Conservation (phyloP, 2,113 vertebrate genomes). For the Dendropsophus ebraccatus region DNA sequence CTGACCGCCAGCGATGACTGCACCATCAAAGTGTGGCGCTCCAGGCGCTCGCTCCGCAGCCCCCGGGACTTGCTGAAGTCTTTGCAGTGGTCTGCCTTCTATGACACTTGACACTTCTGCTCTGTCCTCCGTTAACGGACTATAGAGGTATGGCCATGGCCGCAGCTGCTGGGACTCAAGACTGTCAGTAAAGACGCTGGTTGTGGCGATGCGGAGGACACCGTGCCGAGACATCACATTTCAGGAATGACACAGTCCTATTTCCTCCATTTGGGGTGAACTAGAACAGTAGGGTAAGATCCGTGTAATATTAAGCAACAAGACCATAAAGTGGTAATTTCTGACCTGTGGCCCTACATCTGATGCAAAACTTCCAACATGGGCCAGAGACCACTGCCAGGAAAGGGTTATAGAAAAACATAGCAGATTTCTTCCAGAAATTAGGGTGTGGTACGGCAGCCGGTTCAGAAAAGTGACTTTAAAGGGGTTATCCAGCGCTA, state of each 20-base stretch:
- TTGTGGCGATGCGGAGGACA: not conserved
- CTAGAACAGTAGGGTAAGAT: too few relatives aligned
- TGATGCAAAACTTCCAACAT: not conserved
- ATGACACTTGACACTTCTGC: not conserved
- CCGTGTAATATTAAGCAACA: not conserved
- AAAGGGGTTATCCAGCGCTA: too few relatives aligned
- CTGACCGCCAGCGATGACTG: constrained; percentile 90
- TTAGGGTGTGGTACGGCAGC: too few relatives aligned
- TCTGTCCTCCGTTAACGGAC: not conserved
- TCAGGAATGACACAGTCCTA: not conserved
- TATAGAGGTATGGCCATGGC: not conserved
- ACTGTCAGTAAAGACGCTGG: not conserved
- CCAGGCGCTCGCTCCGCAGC: constrained; percentile 76
- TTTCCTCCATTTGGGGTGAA: not conserved
- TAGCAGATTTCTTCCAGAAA: too few relatives aligned
- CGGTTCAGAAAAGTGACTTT: too few relatives aligned
- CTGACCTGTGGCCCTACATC: not conserved
- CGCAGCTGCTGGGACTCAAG: not conserved
- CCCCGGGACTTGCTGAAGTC: not conserved
- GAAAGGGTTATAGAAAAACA: too few relatives aligned
- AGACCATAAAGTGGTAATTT: not conserved
- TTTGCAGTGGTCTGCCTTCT: not conserved
- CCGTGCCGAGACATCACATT: not conserved
- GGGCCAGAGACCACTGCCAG: not conserved
- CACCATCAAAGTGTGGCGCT: constrained; percentile 96